Conservation (phyloP, 2,113 vertebrate species). For the Talpa occidentalis region DNA sequence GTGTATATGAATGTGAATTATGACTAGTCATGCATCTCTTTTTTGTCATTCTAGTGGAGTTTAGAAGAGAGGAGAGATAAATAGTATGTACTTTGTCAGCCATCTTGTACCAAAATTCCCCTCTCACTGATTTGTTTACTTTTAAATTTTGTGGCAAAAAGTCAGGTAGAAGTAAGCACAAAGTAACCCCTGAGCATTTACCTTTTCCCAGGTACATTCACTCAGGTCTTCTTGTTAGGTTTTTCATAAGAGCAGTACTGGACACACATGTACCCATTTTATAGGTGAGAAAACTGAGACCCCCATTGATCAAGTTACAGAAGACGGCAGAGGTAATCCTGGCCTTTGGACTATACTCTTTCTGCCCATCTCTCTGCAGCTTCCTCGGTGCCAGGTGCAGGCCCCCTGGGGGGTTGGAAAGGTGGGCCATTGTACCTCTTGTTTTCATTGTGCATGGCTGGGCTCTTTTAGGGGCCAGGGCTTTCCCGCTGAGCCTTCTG, state of each 20-base stretch:
- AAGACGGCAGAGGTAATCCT: background rate
- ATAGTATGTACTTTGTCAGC: background rate
- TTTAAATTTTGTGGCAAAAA: slow-evolving; percentile 2
- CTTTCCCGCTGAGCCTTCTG: background rate
- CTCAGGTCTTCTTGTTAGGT: background rate
- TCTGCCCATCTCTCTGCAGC: background rate
- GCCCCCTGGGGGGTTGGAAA: background rate
- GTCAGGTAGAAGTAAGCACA: background rate
- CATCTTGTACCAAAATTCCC: background rate
- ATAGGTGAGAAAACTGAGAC: background rate
- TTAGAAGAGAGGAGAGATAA: background rate
- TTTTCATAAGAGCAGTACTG: background rate
- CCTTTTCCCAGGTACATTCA: background rate
- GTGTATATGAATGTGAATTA: background rate
- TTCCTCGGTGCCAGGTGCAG: fast-evolving
- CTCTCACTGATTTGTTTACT: background rate
- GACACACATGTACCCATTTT: background rate
- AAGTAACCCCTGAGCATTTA: background rate
- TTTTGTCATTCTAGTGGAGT: background rate
- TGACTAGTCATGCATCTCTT: background rate
- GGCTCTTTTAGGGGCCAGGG: background rate
- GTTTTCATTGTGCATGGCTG: background rate
- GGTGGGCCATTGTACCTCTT: background rate
- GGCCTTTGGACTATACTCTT: too few relatives aligned
- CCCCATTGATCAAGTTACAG: background rate